Base-by-base conservation (phyloP, 2,113 vertebrate genomes). In the Sapajus apella region DNA sequence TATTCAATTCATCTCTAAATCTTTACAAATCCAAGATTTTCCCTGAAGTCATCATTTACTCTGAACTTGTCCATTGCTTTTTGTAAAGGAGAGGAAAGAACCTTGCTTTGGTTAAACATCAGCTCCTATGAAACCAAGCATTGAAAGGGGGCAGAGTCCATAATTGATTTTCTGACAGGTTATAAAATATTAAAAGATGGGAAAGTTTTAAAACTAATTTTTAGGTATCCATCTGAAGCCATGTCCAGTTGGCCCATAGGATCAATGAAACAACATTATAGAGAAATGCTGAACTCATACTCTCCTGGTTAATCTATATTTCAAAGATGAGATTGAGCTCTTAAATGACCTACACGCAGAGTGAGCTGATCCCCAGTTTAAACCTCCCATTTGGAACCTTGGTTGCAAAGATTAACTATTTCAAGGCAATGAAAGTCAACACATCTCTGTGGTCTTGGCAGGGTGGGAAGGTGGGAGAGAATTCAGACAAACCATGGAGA, bases 261-360 rank as follows among this genome's bases (percentile, higher is more conserved):
- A 98, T 99, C 98, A 98, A 98, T 98, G 98, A 98, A 98, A 97
- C 96, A 98, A 94, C 97, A 98, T 98, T 98, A 97, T 79, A 95
- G 40, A 98, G 97, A 98, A 99, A 98, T 98, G 98, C 98, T 99
- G 98, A 98, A 98, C 97, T 98, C 98, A 96, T 98, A 86, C 97
- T 98, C 97, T 98, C 85, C 89, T 92, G 91, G 93, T 91, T 98
- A 98, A 98, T 98, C 98, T 98, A 98, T 99, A 98, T 98, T 98
- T 99, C 97, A 98, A 98, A 98, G 98, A 98, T 97, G 96, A 98
- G 97, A 91, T 87, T 83, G 96, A 98, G 96, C 97, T 98, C 97
- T 98, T 98, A 98, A 98, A 98, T 97, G 98, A 98, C 98, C 98
- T 58, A 72, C 97, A 97, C 92, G 61, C 96, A 97, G 97, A 98